These are phyloP conservation scores for Cydia amplana DNA, from an alignment of 1,140 invertebrate genomes.

Conservation along the genomic window DNA sequence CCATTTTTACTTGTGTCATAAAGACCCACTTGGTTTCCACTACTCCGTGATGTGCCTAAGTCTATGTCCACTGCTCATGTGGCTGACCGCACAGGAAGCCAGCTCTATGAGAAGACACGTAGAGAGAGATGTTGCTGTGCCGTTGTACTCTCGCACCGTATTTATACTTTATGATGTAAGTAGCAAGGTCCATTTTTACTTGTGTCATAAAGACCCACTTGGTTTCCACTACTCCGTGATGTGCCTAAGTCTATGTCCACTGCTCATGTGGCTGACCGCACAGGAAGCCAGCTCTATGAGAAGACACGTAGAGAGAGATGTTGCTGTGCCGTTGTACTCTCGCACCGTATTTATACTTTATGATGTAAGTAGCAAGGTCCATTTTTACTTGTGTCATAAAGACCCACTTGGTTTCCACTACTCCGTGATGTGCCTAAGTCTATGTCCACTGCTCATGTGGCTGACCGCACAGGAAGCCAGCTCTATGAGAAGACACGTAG, in stretches of 20 bases:
- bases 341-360: conserved; percentile 88
- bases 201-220: conserved; percentile 83
- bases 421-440: conserved; percentile 86
- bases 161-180: conserved; percentile 90
- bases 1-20: conserved; percentile 43
- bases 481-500: conserved; percentile 84
- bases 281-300: conserved; percentile 85
- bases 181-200: background rate
- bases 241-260: conserved; percentile 87
- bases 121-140: conserved; percentile 88
- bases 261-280: conserved; percentile 84
- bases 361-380: conserved; percentile 81
- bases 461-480: conserved; percentile 84
- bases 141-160: conserved; percentile 88
- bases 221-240: conserved; percentile 92
- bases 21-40: conserved; percentile 90
- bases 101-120: conserved; percentile 84
- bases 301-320: conserved; percentile 87
- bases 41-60: conserved; percentile 89
- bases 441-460: conserved; percentile 88
- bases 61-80: conserved; percentile 88
- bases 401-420: conserved; percentile 92
- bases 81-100: conserved; percentile 84
- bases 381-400: conserved; percentile 58
- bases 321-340: conserved; percentile 89